phyloP scores from a whole-genome alignment of 2,888 invertebrate species.

The Dione juno region DNA sequence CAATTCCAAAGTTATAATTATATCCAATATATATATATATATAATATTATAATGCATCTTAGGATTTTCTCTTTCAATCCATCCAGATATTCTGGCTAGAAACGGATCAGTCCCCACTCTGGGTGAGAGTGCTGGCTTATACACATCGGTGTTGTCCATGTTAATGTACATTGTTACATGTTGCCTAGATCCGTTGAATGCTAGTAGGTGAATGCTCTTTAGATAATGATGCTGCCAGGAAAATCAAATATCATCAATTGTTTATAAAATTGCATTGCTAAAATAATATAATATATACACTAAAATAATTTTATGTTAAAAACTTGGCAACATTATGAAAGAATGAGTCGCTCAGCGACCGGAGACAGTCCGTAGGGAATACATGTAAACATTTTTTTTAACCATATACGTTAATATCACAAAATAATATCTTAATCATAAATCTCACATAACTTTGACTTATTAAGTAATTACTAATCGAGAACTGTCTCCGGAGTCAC shows the following conservation, averaged over 20 bases:
- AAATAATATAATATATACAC: neutral
- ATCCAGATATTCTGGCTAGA: slow-evolving; percentile 86
- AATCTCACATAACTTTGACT: neutral
- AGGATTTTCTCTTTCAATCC: slow-evolving; percentile 76
- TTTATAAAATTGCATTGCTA: no score
- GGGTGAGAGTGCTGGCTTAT: slow-evolving; percentile 84
- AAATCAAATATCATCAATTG: neutral
- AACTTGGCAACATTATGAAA: slow-evolving; percentile 24
- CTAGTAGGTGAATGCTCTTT: slow-evolving; percentile 76
- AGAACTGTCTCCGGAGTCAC: slow-evolving; percentile 70
- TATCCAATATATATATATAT: slow-evolving; percentile 35
- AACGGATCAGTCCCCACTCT: slow-evolving; percentile 85
- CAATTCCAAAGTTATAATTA: slow-evolving; percentile 15
- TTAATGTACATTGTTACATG: slow-evolving; percentile 69
- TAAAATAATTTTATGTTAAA: neutral
- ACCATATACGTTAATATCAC: no score
- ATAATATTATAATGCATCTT: slow-evolving; percentile 71
- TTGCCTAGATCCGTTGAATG: slow-evolving; percentile 80
- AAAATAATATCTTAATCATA: neutral
- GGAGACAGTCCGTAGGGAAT: slow-evolving; percentile 60
- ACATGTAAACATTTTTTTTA: slow-evolving; percentile 11
- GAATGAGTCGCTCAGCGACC: slow-evolving; percentile 63
- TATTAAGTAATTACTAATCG: neutral
- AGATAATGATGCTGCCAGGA: slow-evolving; percentile 55
- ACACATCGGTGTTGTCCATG: slow-evolving; percentile 78